phyloP scores from a whole-genome alignment of 2,797 vertebrate species.

The Arrhamphus sclerolepis region DNA sequence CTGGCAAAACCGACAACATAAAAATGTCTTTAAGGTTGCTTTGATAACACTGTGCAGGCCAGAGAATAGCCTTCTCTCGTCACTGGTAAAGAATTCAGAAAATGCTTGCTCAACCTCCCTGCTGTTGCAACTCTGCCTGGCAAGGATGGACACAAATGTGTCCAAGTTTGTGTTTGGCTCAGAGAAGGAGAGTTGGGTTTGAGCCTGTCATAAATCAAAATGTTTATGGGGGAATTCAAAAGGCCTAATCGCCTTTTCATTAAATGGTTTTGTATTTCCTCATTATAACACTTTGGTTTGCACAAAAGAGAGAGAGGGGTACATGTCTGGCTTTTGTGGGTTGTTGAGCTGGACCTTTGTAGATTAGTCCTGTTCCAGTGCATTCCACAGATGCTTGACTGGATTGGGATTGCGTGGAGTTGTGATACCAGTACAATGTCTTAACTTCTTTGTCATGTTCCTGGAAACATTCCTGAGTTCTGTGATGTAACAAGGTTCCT shows the following conservation, averaged over 20 bases:
- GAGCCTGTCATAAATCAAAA: constrained; percentile 8
- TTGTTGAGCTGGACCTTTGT: no score
- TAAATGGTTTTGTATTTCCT: neutral
- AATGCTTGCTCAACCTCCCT: constrained; percentile 72
- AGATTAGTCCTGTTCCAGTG: no score
- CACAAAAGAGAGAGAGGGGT: neutral
- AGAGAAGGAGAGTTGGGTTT: constrained; percentile 1
- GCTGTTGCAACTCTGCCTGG: constrained; percentile 53
- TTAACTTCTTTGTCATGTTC: neutral
- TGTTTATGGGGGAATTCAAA: constrained; percentile 26
- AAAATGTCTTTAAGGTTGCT: constrained; percentile 57
- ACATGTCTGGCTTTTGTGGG: neutral
- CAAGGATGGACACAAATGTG: constrained; percentile 10
- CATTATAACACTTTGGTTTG: neutral
- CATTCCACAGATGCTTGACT: neutral
- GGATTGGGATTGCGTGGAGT: neutral
- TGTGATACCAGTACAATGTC: neutral
- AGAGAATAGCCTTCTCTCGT: constrained; percentile 43
- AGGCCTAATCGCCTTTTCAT: constrained; percentile 7
- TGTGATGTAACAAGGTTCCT: neutral
- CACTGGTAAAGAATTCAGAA: constrained; percentile 69
- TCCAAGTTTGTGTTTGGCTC: constrained; percentile 27
- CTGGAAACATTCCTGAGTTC: neutral
- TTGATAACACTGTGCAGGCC: constrained; percentile 50
- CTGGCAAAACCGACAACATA: constrained; percentile 49